Conservation (phyloP, 1,140 invertebrate genomes). For the Druon quercuslanigerum region DNA sequence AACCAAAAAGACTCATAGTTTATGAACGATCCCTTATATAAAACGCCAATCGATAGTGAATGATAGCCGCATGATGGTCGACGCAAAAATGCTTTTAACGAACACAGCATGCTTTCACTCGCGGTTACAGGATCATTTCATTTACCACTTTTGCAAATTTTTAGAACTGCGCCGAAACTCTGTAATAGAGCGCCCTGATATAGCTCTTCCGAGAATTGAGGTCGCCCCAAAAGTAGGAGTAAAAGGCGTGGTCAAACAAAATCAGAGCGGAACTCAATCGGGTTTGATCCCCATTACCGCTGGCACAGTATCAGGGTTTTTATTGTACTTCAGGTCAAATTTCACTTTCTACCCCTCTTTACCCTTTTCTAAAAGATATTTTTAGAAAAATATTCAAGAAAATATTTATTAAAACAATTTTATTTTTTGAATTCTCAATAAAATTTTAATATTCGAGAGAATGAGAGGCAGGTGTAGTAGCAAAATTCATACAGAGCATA, state of each 20-base stretch:
- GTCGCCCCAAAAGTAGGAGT: no score
- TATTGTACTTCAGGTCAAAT: no score
- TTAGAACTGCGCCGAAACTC: background rate
- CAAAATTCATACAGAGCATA: background rate
- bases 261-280: no score
- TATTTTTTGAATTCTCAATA: no score
- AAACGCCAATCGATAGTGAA: conserved; percentile 68
- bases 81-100: conserved; percentile 75
- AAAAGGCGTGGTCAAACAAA: no score
- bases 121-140: conserved; percentile 47
- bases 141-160: conserved; percentile 32
- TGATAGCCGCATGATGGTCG: conserved; percentile 68
- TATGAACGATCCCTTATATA: conserved; percentile 49
- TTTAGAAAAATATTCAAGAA: background rate
- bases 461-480: background rate
- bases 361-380: background rate
- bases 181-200: no score
- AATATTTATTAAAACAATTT: background rate
- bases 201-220: no score
- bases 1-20: no score
- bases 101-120: conserved; percentile 61
- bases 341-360: background rate
- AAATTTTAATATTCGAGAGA: no score
- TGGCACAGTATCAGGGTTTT: no score
- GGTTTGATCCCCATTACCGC: no score